Conservation (phyloP, 2,888 invertebrate genomes). For the Drosophila mettleri region DNA sequence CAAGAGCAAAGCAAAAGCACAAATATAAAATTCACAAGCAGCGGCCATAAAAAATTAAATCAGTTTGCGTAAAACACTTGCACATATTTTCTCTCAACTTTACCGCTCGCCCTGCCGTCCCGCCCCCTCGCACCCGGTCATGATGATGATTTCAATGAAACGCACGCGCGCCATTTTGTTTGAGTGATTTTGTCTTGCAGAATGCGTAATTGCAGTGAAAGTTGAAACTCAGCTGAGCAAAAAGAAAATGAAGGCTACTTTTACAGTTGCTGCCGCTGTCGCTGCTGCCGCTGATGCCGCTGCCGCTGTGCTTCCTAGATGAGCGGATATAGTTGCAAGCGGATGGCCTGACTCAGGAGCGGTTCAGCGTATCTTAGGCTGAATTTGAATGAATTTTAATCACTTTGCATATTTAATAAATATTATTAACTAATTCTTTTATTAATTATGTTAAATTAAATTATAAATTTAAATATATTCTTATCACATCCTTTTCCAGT, state of each 20-base stretch:
- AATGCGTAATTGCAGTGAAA: constrained; percentile 77
- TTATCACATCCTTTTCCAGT: no score
- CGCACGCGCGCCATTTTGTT: constrained; percentile 74
- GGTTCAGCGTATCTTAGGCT: constrained; percentile 28
- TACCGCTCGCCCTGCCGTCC: constrained; percentile 7
- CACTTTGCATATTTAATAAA: no score
- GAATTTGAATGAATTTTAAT: no score
- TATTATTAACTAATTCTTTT: no score
- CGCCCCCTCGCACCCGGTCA: constrained; percentile 10
- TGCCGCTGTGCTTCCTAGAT: not conserved
- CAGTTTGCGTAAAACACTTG: constrained; percentile 74
- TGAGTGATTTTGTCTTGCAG: constrained; percentile 76
- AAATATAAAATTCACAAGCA: constrained; percentile 73
- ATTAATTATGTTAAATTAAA: no score
- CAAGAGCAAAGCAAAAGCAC: constrained; percentile 26
- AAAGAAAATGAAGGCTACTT: constrained; percentile 42
- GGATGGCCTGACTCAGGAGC: constrained; percentile 37
- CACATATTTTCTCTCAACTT: constrained; percentile 67
- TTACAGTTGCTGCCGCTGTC: constrained; percentile 14
- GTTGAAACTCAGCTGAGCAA: constrained; percentile 64
- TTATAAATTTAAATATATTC: no score
- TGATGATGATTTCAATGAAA: constrained; percentile 72
- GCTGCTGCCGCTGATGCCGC: not conserved
- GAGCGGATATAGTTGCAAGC: constrained; percentile 10
- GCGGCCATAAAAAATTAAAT: constrained; percentile 75